Evolutionary conservation across 2,888 invertebrate species (phyloP).

Genomic region (Cepaea hortensis): DNA sequence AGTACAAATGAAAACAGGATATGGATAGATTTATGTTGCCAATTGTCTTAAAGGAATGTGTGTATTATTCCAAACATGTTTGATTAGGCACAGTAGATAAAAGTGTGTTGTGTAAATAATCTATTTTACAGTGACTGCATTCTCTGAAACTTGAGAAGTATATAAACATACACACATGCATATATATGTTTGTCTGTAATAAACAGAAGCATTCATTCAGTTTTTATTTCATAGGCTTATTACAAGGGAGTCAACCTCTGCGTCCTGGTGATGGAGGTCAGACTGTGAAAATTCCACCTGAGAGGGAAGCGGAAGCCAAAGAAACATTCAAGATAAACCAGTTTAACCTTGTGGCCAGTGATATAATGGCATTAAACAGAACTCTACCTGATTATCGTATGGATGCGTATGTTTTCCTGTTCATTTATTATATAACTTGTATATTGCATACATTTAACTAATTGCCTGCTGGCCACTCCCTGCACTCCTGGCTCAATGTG

Average conservation of each 20-base stretch:
- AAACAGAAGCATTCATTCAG: neutral
- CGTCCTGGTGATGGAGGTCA: constrained; percentile 93
- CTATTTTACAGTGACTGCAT: too few relatives aligned
- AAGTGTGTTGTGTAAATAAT: too few relatives aligned
- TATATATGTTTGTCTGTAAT: neutral
- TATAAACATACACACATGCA: neutral
- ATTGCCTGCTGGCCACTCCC: too few relatives aligned
- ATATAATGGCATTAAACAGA: constrained; percentile 96
- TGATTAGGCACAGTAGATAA: too few relatives aligned
- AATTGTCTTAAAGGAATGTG: too few relatives aligned
- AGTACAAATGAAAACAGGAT: too few relatives aligned
- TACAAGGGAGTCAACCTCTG: constrained; percentile 75
- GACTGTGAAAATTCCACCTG: constrained; percentile 91
- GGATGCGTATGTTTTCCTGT: constrained; percentile 84
- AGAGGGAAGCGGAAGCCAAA: constrained; percentile 91
- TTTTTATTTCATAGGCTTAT: constrained; percentile 56
- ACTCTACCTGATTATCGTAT: constrained; percentile 94
- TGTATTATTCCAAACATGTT: too few relatives aligned
- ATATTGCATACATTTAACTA: too few relatives aligned
- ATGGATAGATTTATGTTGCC: too few relatives aligned
- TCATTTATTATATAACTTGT: neutral
- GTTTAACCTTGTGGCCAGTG: constrained; percentile 97
- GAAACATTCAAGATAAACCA: constrained; percentile 98
- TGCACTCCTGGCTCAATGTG: too few relatives aligned
- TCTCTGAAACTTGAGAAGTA: too few relatives aligned